Base-by-base conservation (phyloP, 2,888 invertebrate species). In the Toxonevra muliebris region DNA sequence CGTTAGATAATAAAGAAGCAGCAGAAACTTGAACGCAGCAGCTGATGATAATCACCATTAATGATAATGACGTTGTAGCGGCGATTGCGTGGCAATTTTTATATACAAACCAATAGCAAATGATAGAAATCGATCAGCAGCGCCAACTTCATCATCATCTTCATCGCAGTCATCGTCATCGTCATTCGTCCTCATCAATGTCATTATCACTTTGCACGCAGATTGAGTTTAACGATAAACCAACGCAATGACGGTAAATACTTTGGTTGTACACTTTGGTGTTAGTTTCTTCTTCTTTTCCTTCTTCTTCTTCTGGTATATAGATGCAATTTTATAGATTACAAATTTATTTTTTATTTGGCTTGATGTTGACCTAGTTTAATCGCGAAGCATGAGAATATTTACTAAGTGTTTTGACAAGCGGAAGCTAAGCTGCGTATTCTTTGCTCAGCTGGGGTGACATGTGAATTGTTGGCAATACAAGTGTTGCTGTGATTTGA, bases 61-160 rank as follows among this genome's bases (percentile, higher is more conserved):
- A 30, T 30, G 30, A 30, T 30, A 30, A 30, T 30, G 30, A 30
- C 7, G 30, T 30, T 30, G 30, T 4, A 30, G 30, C 30, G 30
- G 30, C 7, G 20, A 42, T 40, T 40, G 40, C 60, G 45, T 48
- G 55, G 55, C 61, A 61, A 61, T 55, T 61, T 30, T 2, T 7
- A 30, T 7, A 30, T 4, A 30, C 30, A 30, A 30, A 30, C 30
- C 53, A 52, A 60, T 65, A 61, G 67, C 48, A 19, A 63, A 57
- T 62, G 68, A 65, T 65, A 61, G 68, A 68, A 69, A 71, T 71
- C 71, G 69, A 69, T 69, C 71, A 69, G 30, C 58, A 17, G 5
- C 8, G 41, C 41, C 42, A 17, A 12, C 42, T 41, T 58, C 5
- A 58, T 13, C 42, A 41, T 50, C 50, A 52, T 55, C 66, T 59